Evolutionary conservation across 2,888 invertebrate species (phyloP).

Genomic region (Apodemia zela): DNA sequence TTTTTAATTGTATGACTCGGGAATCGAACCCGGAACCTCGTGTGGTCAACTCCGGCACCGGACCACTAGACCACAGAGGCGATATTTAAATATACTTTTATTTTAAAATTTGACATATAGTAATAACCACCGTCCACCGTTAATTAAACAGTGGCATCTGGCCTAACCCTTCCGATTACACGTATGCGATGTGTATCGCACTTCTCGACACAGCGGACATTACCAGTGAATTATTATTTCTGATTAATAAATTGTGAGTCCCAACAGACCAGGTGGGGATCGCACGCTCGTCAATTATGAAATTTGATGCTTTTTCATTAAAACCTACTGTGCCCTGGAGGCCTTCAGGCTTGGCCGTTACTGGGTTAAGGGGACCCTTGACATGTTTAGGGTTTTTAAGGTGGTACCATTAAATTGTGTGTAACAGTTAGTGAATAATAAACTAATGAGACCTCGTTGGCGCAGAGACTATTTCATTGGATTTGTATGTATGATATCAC

Average conservation of each 20-base stretch:
- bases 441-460: constrained; percentile 11
- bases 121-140: too few species aligned
- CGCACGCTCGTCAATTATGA: constrained; percentile 68
- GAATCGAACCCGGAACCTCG: too few species aligned
- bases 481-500: background rate
- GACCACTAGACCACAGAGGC: too few species aligned
- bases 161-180: constrained; percentile 55
- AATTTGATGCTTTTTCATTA: constrained; percentile 78
- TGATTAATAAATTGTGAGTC: constrained; percentile 78
- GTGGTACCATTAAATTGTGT: constrained; percentile 28
- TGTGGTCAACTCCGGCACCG: too few species aligned
- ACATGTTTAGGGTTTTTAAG: constrained; percentile 36
- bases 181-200: constrained; percentile 51
- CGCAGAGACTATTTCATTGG: background rate
- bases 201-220: constrained; percentile 51
- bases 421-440: constrained; percentile 18
- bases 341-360: constrained; percentile 41
- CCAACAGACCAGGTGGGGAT: constrained; percentile 52
- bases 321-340: constrained; percentile 57
- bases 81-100: too few species aligned
- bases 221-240: constrained; percentile 80
- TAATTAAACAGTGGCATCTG: constrained; percentile 28
- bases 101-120: too few species aligned
- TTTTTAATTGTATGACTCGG: too few species aligned
- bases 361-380: constrained; percentile 51